These are phyloP conservation scores for Drosophila borealis DNA, from an alignment of 2,888 invertebrate genomes.

Conservation along the genomic window DNA sequence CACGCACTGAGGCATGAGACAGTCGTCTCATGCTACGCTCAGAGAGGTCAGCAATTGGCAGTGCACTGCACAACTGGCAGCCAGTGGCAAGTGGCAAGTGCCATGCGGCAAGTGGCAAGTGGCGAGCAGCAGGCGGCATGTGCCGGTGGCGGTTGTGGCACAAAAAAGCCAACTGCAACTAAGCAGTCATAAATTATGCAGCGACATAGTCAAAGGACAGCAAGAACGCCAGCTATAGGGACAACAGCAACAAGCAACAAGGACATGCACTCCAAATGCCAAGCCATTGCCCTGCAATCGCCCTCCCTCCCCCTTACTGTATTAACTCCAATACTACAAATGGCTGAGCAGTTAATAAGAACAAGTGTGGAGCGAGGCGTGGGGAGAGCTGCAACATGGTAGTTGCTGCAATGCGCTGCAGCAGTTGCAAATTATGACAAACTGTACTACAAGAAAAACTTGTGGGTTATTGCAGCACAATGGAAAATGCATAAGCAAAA, in stretches of 20 bases:
- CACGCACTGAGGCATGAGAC: slow-evolving; percentile 53
- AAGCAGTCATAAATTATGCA: slow-evolving; percentile 79
- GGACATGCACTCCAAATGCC: slow-evolving; percentile 56
- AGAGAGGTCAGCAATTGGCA: slow-evolving; percentile 44
- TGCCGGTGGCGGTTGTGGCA: slow-evolving; percentile 20
- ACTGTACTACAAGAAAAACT: slow-evolving; percentile 45
- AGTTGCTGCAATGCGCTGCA: slow-evolving; percentile 54
- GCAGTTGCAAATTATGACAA: slow-evolving; percentile 77
- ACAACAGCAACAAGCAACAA: slow-evolving; percentile 37
- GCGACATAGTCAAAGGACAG: slow-evolving; percentile 77
- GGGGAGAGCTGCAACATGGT: slow-evolving; percentile 12
- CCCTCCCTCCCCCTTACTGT: slow-evolving; percentile 3
- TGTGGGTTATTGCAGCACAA: slow-evolving; percentile 19
- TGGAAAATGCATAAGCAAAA: slow-evolving; percentile 13
- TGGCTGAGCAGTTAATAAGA: slow-evolving; percentile 74
- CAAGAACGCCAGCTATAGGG: slow-evolving; percentile 25
- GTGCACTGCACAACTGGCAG: slow-evolving; percentile 27
- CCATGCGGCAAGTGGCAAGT: slow-evolving; percentile 25
- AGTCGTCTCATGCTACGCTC: slow-evolving; percentile 27
- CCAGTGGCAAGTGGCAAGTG: slow-evolving; percentile 26
- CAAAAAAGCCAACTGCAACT: slow-evolving; percentile 68
- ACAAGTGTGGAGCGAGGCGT: slow-evolving; percentile 43
- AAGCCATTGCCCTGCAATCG: slow-evolving; percentile 49
- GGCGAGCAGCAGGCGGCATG: slow-evolving; percentile 27
- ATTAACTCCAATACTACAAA: slow-evolving; percentile 59